These are phyloP conservation scores for Dascillus cervinus DNA, from an alignment of 2,888 invertebrate species.

Conservation along the genomic window DNA sequence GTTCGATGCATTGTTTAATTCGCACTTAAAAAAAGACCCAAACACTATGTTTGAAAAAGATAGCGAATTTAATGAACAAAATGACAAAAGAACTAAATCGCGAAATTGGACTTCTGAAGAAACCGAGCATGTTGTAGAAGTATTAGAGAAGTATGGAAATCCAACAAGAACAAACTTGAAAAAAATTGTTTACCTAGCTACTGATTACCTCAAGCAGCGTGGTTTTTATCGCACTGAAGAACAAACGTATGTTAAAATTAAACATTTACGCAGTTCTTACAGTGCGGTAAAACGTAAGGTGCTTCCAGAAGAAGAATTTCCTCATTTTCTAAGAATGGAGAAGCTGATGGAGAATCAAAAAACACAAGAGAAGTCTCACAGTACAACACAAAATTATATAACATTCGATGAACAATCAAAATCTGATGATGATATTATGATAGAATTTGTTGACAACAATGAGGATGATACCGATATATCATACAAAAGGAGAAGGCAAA, in stretches of 20 bases:
- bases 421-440: constrained; percentile 2
- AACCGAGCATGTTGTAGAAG: constrained; percentile 13
- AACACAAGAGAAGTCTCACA: constrained; percentile 3
- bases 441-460: constrained; percentile 5
- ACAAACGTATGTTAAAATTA: constrained; percentile 17
- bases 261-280: constrained; percentile 14
- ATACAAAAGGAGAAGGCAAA: constrained; percentile 11
- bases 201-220: constrained; percentile 12
- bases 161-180: constrained; percentile 9
- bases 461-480: constrained; percentile 7
- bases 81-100: constrained; percentile 7
- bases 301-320: constrained; percentile 13
- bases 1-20: constrained; percentile 8
- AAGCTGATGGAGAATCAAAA: constrained; percentile 8
- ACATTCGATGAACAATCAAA: constrained; percentile 6
- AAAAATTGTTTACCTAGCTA: constrained; percentile 12
- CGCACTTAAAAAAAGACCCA: constrained; percentile 8
- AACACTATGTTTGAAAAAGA: constrained; percentile 14
- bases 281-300: constrained; percentile 11
- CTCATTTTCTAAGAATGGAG: constrained; percentile 13
- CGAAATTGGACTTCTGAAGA: constrained; percentile 16
- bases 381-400: constrained; percentile 6
- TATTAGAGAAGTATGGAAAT: constrained; percentile 16
- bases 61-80: constrained; percentile 9
- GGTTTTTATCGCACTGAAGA: constrained; percentile 13